Base-by-base conservation (phyloP, 2,797 vertebrate species). In the Emys orbicularis region DNA sequence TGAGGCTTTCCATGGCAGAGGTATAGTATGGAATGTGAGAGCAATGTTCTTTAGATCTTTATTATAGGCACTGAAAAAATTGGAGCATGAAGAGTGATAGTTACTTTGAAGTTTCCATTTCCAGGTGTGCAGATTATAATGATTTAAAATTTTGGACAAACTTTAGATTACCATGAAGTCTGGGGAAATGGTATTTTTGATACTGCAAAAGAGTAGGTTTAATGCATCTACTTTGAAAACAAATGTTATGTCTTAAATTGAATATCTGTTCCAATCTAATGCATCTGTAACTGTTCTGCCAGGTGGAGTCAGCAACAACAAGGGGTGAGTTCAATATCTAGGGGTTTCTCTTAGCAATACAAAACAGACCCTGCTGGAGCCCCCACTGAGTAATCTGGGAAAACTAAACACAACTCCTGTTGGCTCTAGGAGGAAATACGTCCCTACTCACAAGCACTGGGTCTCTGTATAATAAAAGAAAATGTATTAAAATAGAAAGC, bases 121-220 rank as follows among this genome's bases (percentile, higher is more conserved):
- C 34, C 15, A 89, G 1, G 16, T 29, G 29, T 37, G 4, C 57
- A n/a, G 81, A 72, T 31, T 54, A 15, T 53, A 90, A 87, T 49
- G 49, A 83, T 90, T 87, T 89, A 16, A 52, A 89, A 84, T 83
- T 85, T 85, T 92, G 61, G 50, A 86, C 37, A 89, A 83, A 84
- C 1, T 89, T 93, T 79, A 68, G 13, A 61, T 76, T 84, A 61
- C 54, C 1, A 8, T 49, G 57, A 85, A 18, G 68, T 9, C 3
- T 57, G 81, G 56, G 61, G 37, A 93, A 93, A 92, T 86, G 0
- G n/a, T 79, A 90, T 93, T 94, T 92, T 68, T 95, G 49, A 83
- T 81, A 52, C 18, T 85, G 31, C 79, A 74, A 49, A 87, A 89
- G 89, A 87, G 4, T 37, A 83, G 2, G 5, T 68, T 61, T 25